phyloP scores from a whole-genome alignment of 1,140 invertebrate genomes.

The Watersipora subatra region DNA sequence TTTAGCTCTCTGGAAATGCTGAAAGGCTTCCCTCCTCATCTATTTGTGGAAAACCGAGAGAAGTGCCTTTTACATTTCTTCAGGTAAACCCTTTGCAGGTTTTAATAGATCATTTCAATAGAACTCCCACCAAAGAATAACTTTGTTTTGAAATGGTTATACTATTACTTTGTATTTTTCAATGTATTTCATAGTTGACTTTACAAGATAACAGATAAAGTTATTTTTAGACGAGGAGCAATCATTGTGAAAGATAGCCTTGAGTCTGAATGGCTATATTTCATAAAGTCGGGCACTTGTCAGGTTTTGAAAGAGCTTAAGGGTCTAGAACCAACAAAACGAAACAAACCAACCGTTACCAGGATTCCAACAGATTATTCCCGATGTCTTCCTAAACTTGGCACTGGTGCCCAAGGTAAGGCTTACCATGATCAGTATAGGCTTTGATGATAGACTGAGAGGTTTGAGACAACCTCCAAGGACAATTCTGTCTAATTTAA shows the following conservation, averaged over 20 bases:
- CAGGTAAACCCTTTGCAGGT: too few species aligned
- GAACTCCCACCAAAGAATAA: too few species aligned
- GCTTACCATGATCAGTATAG: neutral
- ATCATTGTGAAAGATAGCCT: slow-evolving; percentile 33
- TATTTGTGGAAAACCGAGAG: slow-evolving; percentile 28
- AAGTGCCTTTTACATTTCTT: slow-evolving; percentile 33
- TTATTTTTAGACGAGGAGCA: slow-evolving; percentile 25
- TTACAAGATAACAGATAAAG: too few species aligned
- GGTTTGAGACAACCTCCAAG: too few species aligned
- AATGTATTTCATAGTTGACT: too few species aligned
- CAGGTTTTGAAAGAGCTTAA: slow-evolving; percentile 29
- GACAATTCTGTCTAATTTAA: too few species aligned
- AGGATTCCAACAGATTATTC: neutral
- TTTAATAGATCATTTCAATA: too few species aligned
- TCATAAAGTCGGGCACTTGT: slow-evolving; percentile 31
- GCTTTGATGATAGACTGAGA: too few species aligned
- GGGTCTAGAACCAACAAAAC: slow-evolving; percentile 20
- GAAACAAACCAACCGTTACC: too few species aligned
- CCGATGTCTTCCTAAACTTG: slow-evolving; percentile 13
- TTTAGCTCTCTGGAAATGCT: slow-evolving; percentile 31
- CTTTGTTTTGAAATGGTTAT: too few species aligned
- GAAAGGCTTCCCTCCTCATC: slow-evolving; percentile 30
- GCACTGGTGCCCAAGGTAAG: slow-evolving; percentile 14
- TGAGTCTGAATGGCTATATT: slow-evolving; percentile 32
- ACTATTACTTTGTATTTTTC: too few species aligned